phyloP scores from a whole-genome alignment of 2,113 vertebrate species.

The Hyaena hyaena region DNA sequence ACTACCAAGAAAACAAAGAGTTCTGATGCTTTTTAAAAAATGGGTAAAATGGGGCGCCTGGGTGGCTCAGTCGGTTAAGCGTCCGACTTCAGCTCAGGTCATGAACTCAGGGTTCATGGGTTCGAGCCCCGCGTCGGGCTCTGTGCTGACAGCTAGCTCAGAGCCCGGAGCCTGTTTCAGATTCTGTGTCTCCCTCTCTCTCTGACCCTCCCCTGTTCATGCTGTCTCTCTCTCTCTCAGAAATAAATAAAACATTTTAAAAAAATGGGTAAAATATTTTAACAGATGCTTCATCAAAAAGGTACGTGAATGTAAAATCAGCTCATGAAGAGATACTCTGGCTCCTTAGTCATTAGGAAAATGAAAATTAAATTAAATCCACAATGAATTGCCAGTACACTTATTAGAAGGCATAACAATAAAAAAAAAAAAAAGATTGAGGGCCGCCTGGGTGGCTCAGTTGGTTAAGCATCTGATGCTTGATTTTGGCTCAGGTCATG shows the following conservation, averaged over 20 bases:
- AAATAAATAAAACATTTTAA: neutral
- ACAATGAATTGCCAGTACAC: neutral
- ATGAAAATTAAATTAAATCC: slow-evolving; percentile 1
- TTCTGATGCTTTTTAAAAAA: neutral
- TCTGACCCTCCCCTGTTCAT: too few species aligned
- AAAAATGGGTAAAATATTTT: neutral
- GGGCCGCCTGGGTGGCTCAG: too few species aligned
- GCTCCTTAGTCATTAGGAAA: neutral
- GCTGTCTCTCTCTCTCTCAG: too few species aligned
- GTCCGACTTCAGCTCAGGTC: too few species aligned
- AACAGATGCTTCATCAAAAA: neutral
- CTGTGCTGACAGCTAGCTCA: too few species aligned
- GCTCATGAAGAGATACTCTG: neutral
- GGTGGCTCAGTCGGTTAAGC: too few species aligned
- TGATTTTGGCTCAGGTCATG: too few species aligned
- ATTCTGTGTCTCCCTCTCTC: too few species aligned
- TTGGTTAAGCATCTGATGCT: too few species aligned
- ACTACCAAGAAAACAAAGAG: neutral
- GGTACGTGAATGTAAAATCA: neutral
- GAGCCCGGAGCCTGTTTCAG: too few species aligned
- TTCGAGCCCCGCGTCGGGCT: too few species aligned
- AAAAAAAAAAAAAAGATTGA: neutral
- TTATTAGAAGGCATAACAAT: neutral
- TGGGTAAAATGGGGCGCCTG: neutral
- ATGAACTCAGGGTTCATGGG: too few species aligned